Conservation (phyloP, 1,140 invertebrate genomes). For the Idris sp. region DNA sequence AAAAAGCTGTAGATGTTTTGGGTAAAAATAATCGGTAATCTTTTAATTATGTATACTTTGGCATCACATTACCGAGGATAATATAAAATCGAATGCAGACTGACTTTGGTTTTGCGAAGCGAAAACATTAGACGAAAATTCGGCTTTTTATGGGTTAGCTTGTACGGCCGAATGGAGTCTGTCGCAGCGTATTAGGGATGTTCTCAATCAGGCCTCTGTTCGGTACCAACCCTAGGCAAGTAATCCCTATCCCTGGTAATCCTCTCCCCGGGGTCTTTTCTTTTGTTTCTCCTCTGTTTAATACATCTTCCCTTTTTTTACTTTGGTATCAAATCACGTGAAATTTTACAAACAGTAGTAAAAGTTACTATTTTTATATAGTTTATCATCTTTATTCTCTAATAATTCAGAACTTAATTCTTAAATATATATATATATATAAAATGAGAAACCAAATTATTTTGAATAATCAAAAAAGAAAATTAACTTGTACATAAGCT, state of each 20-base stretch:
- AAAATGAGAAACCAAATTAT: too few species aligned
- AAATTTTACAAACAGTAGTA: conserved; percentile 29
- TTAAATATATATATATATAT: too few species aligned
- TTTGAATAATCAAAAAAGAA: too few species aligned
- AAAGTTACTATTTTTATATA: too few species aligned
- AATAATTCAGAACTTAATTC: too few species aligned
- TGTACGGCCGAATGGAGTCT: conserved; percentile 76
- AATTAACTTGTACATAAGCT: too few species aligned
- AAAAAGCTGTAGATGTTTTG: too few species aligned
- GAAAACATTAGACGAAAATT: conserved; percentile 54
- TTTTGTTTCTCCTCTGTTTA: conserved; percentile 60
- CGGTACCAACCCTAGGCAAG: conserved; percentile 69
- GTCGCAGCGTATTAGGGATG: conserved; percentile 76
- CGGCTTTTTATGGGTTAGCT: conserved; percentile 61
- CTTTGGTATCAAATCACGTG: conserved; percentile 54
- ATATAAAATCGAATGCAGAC: conserved; percentile 21
- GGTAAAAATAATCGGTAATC: too few species aligned
- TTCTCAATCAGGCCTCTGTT: conserved; percentile 77
- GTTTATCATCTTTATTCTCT: too few species aligned
- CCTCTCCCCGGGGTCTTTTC: conserved; percentile 59
- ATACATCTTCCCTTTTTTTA: conserved; percentile 62
- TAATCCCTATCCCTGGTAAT: conserved; percentile 58
- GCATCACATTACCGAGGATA: too few species aligned
- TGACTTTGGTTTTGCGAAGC: conserved; percentile 43
- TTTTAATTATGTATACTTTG: too few species aligned